Conservation (phyloP, 1,140 invertebrate genomes). For the Muscidifurax raptorellus region DNA sequence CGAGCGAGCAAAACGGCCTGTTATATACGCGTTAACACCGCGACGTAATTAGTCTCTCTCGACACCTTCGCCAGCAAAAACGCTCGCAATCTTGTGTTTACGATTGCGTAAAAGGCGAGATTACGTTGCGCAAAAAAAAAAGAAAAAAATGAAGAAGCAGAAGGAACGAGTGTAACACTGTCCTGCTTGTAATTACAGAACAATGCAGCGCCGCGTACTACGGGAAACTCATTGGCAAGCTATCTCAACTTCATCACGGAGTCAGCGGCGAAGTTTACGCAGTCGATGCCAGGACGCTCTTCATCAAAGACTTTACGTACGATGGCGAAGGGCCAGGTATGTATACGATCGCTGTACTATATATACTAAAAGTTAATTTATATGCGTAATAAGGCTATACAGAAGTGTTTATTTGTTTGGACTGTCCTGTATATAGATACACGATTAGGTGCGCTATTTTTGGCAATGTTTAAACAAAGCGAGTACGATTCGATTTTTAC, state of each 20-base stretch:
- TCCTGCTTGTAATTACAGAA: slow-evolving; percentile 59
- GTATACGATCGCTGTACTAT: slow-evolving; percentile 53
- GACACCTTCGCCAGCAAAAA: no score
- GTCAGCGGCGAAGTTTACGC: slow-evolving; percentile 91
- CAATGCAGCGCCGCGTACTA: slow-evolving; percentile 78
- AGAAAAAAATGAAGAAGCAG: neutral
- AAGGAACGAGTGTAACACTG: neutral
- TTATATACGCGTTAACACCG: neutral
- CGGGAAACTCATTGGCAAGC: slow-evolving; percentile 86
- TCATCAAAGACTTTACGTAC: slow-evolving; percentile 91
- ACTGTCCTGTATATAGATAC: no score
- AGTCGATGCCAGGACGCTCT: slow-evolving; percentile 89
- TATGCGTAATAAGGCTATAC: no score
- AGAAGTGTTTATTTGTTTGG: no score
- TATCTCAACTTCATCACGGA: slow-evolving; percentile 87
- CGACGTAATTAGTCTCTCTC: neutral
- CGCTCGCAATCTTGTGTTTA: neutral
- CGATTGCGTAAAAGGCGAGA: neutral
- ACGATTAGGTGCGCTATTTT: no score
- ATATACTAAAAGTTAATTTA: neutral
- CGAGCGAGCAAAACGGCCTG: neutral
- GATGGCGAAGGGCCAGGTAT: slow-evolving; percentile 92
- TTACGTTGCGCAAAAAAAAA: neutral
- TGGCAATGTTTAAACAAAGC: no score
- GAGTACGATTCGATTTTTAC: no score